phyloP scores from a whole-genome alignment of 2,113 vertebrate species.

The Tenrec ecaudatus region DNA sequence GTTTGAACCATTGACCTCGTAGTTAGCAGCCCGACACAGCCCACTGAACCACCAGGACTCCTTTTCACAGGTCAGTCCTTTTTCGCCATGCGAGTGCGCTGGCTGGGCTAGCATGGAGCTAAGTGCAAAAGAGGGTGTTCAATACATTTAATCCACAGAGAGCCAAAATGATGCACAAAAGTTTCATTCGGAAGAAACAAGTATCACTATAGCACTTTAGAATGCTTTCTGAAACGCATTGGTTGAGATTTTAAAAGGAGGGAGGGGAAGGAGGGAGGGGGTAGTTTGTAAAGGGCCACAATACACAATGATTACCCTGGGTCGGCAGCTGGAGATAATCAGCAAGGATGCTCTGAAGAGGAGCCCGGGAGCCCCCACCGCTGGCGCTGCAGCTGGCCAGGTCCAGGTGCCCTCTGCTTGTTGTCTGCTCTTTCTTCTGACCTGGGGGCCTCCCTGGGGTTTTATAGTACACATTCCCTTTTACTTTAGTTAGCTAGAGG shows the following conservation, averaged over 20 bases:
- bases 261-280: no score
- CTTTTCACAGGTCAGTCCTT: background rate
- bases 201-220: background rate
- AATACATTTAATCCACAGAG: background rate
- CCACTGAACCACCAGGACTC: no score
- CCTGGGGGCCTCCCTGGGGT: background rate
- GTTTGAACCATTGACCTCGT: no score
- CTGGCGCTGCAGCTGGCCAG: background rate
- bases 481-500: background rate
- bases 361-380: background rate
- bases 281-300: background rate
- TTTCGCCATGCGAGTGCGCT: background rate
- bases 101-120: no score
- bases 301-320: background rate
- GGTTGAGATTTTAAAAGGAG: background rate
- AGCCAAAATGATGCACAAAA: background rate
- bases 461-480: background rate
- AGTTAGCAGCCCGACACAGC: no score
- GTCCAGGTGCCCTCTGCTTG: rapidly evolving
- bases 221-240: background rate
- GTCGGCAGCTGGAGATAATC: background rate
- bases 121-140: background rate
- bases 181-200: conserved; percentile 8
- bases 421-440: background rate
- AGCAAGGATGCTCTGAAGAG: rapidly evolving